These are phyloP conservation scores for Spermophilus dauricus DNA, from an alignment of 2,113 vertebrate genomes.

Conservation along the genomic window DNA sequence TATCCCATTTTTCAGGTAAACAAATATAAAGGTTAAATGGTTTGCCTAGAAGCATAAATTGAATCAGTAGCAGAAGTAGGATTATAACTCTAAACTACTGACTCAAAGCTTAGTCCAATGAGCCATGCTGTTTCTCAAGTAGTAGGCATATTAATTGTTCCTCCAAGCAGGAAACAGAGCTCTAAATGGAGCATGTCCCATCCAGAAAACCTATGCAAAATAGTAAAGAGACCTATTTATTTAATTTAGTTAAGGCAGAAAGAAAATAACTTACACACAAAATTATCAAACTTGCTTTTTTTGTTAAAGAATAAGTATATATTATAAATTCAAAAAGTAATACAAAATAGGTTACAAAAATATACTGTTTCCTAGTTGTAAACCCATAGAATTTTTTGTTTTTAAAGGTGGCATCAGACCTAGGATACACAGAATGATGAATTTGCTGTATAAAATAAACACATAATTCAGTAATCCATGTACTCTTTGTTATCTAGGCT, in stretches of 20 bases:
- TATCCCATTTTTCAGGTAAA: conserved; percentile 68
- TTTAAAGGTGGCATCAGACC: neutral
- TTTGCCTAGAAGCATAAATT: conserved; percentile 64
- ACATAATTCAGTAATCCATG: conserved; percentile 15
- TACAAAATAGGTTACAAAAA: conserved; percentile 30
- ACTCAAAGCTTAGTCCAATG: conserved; percentile 79
- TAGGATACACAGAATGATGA: neutral
- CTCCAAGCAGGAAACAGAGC: conserved; percentile 73
- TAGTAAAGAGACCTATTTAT: conserved; percentile 65
- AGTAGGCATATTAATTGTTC: conserved; percentile 78
- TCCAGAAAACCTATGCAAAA: conserved; percentile 58
- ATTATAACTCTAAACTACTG: conserved; percentile 75
- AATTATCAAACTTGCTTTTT: neutral
- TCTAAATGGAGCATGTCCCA: conserved; percentile 77
- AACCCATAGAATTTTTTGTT: conserved; percentile 16
- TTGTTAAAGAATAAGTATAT: conserved; percentile 16
- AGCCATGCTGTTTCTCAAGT: conserved; percentile 78
- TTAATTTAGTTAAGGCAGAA: neutral
- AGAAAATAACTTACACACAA: neutral
- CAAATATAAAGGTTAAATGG: conserved; percentile 73
- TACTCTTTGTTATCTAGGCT: conserved; percentile 40
- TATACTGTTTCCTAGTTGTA: neutral
- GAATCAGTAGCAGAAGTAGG: conserved; percentile 74
- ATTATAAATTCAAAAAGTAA: conserved; percentile 35
- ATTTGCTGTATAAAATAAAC: neutral